A percentile compares a stretch with the other conserved stretches of the same genome.
phyloP scores from a whole-genome alignment of 2,888 invertebrate species.

The Tipula unca region DNA sequence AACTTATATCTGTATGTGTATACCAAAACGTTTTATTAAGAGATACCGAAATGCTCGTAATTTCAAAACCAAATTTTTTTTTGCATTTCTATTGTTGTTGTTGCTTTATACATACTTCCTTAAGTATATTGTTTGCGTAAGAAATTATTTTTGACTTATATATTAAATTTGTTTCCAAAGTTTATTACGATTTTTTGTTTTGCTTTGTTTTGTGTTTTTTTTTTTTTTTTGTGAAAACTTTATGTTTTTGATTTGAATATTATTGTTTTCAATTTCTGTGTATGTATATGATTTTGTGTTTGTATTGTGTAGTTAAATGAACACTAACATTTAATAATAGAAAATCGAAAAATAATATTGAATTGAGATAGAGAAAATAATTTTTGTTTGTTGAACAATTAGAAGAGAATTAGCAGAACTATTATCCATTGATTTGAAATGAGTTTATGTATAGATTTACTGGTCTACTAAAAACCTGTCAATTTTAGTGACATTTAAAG shows the following conservation, averaged over 20 bases:
- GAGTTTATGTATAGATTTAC: neutral
- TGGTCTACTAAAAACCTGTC: neutral
- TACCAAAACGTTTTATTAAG: neutral
- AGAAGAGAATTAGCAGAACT: neutral
- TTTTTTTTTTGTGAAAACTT: neutral
- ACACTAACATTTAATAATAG: neutral
- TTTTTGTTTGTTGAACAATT: neutral
- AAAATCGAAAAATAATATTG: neutral
- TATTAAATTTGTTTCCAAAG: neutral
- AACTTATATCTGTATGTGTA: neutral
- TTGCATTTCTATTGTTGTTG: neutral
- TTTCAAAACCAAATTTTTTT: neutral
- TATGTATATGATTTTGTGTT: neutral
- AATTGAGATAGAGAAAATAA: neutral
- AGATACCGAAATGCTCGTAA: neutral
- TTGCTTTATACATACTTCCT: neutral
- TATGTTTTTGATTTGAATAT: neutral
- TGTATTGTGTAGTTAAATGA: neutral
- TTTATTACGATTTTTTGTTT: neutral
- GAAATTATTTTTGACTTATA: neutral
- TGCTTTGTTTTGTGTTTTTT: neutral
- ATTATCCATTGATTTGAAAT: neutral
- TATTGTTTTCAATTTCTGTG: conserved; percentile 1
- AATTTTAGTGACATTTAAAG: neutral
- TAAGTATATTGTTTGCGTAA: neutral